Evolutionary conservation across 2,797 vertebrate genomes (phyloP).

Genomic region (Falco rusticolus): DNA sequence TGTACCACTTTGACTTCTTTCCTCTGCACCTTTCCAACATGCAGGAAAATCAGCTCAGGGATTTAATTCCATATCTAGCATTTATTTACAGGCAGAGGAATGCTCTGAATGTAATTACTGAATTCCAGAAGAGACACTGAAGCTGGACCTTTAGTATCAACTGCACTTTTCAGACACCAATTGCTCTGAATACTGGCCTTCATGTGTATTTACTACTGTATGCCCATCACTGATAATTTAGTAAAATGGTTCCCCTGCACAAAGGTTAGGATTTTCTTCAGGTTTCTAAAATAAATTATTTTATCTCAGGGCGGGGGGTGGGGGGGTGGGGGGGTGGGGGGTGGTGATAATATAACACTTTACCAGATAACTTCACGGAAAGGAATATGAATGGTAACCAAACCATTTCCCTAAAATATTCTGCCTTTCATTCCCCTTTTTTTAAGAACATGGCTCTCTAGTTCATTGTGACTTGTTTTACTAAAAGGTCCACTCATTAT

Average conservation of each 20-base stretch:
- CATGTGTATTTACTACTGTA: background rate
- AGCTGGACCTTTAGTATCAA: background rate
- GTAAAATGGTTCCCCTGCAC: background rate
- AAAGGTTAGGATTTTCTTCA: fast-evolving
- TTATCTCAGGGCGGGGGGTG: background rate
- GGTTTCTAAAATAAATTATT: background rate
- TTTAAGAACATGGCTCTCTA: background rate
- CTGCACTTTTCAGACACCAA: background rate
- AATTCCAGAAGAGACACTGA: background rate
- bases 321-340: too few species aligned
- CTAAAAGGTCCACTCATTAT: background rate
- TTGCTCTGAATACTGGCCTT: background rate
- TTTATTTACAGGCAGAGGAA: background rate
- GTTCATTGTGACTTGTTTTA: background rate
- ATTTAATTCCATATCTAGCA: background rate
- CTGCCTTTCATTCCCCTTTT: fast-evolving
- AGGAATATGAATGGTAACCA: background rate
- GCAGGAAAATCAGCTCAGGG: background rate
- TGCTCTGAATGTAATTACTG: background rate
- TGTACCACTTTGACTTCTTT: background rate
- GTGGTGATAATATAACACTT: background rate
- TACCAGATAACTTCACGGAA: background rate
- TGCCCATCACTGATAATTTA: background rate
- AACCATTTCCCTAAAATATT: background rate
- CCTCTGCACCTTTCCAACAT: background rate